Evolutionary conservation across 2,113 vertebrate species (phyloP), one percentile per base, ranked within the genome.

Genomic region (Bubo scandiacus): DNA sequence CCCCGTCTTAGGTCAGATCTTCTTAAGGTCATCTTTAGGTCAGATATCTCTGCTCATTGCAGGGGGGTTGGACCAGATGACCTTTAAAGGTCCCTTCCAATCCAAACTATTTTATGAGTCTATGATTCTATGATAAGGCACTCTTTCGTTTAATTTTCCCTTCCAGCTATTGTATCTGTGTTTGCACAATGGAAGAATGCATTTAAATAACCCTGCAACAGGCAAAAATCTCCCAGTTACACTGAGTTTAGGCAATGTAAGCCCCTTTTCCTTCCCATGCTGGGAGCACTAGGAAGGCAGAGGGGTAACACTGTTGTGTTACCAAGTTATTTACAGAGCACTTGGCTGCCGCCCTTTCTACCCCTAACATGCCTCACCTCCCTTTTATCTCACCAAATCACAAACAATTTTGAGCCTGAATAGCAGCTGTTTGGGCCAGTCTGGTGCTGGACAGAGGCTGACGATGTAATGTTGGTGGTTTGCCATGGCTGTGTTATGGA

Each of bases 381-480:
- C 23, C 42, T 45, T 70, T 63, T 30, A 79, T n/a, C 30, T 63
- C 30, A 54, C 12, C 36, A 63, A 83, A 61, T 49, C n/a, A 49
- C 0, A 3, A 68, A 36, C 15, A 4, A 16, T 40, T 90, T 2
- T 52, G 34, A 36, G 40, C 40, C 9, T 2, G 0, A 12, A 15
- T 18, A 77, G 20, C 30, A 62, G 43, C 27, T 62, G 21, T 16
- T 62, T 43, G 68, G 26, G 29, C 42, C 3, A 4, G 4, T 27
- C 19, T 42, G 38, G 38, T 43, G 38, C 38, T 49, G 20, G 23
- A 12, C 36, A 68, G 34, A 40, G 13, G 26, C 36, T 32, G 22
- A 45, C 0, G 1, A 26, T 23, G 47, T 25, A 62, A 47, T 0
- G 0, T 45, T 15, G 26, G n/a, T 0, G 1, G 23, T 73, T 61